These are phyloP conservation scores for Nezara viridula DNA, from an alignment of 2,888 invertebrate species.

Conservation along the genomic window DNA sequence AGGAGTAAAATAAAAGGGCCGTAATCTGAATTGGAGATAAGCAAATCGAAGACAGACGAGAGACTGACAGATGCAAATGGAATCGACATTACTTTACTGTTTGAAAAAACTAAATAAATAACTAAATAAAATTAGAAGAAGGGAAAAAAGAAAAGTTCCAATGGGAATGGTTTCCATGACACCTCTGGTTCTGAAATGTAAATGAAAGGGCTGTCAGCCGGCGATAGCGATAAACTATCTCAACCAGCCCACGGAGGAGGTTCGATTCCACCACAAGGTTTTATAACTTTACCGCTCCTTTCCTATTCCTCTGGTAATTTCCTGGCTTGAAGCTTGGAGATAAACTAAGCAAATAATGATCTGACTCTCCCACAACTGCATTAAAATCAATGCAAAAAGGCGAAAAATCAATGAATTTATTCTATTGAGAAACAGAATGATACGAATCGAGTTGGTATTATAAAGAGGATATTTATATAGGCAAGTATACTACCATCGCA, in stretches of 20 bases:
- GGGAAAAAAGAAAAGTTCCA: conserved; percentile 4
- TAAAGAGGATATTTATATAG: background rate
- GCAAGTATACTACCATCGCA: background rate
- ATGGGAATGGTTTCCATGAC: conserved; percentile 43
- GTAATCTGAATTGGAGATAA: conserved; percentile 21
- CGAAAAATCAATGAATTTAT: background rate
- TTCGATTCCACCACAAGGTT: conserved; percentile 45
- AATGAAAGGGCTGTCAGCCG: conserved; percentile 53
- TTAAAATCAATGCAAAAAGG: background rate
- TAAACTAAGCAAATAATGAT: conserved; percentile 30
- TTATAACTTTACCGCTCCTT: conserved; percentile 42
- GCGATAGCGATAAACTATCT: conserved; percentile 48
- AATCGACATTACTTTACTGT: conserved; percentile 27
- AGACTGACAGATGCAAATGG: conserved; percentile 41
- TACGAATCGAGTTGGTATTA: too few species aligned
- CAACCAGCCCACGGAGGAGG: conserved; percentile 35
- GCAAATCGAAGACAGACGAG: conserved; percentile 19
- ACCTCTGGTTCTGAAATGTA: conserved; percentile 51
- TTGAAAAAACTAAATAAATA: conserved; percentile 27
- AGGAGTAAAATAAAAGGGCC: conserved; percentile 8
- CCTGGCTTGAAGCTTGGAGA: background rate
- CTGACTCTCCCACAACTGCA: background rate
- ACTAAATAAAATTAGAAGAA: conserved; percentile 10
- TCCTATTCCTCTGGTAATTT: conserved; percentile 50
- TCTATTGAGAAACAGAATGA: background rate